Conservation (phyloP, 2,113 vertebrate species). For the Ictalurus punctatus region DNA sequence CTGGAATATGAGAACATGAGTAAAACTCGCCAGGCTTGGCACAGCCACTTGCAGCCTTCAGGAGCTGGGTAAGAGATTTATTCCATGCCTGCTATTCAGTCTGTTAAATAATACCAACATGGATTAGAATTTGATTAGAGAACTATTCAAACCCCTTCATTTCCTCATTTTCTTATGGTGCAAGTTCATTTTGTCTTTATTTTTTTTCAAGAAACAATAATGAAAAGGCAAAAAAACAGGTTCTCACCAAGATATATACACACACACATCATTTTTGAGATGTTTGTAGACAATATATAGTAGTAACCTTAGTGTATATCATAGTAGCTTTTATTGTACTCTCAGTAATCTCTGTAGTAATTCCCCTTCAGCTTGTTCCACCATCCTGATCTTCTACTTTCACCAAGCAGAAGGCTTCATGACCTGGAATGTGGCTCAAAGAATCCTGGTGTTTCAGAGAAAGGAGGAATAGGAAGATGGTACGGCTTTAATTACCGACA, state of each 20-base stretch:
- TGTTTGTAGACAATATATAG: background rate
- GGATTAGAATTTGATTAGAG: background rate
- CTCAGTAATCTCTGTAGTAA: background rate
- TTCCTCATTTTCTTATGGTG: background rate
- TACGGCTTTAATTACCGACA: background rate
- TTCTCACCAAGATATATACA: too few relatives aligned
- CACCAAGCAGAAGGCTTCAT: conserved; percentile 64
- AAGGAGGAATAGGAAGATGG: conserved; percentile 25
- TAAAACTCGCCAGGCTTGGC: conserved; percentile 71
- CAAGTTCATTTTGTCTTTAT: background rate
- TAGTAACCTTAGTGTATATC: background rate
- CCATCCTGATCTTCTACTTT: conserved; percentile 67
- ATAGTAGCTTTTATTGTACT: background rate
- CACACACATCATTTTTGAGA: background rate
- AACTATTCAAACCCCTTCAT: background rate
- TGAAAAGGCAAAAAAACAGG: background rate
- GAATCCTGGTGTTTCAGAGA: conserved; percentile 73
- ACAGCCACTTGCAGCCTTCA: conserved; percentile 70
- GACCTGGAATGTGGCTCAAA: conserved; percentile 75
- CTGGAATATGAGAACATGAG: conserved; percentile 86
- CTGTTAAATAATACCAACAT: background rate
- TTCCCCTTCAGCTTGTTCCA: conserved; percentile 65
- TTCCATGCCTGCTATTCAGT: background rate
- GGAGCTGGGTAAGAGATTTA: conserved; percentile 73
- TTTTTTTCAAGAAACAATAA: background rate